Percentiles rank a stretch among this genome's conserved stretches.
Conservation (phyloP, 1,140 invertebrate genomes). For the Carcinoscorpius rotundicauda region DNA sequence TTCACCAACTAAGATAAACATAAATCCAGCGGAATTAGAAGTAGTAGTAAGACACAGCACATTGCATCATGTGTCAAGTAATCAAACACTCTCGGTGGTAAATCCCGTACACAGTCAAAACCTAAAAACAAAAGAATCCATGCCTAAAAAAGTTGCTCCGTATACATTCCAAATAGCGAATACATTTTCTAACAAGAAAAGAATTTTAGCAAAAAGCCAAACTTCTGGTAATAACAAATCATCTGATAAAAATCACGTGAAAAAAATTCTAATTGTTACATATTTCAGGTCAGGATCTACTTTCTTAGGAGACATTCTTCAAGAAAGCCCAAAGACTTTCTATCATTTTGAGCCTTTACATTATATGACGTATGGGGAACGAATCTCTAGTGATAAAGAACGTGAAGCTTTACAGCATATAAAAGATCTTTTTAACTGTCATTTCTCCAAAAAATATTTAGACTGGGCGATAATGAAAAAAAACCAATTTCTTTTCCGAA, state of each 20-base stretch:
- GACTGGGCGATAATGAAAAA: conserved; percentile 16
- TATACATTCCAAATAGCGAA: too few species aligned
- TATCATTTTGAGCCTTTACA: conserved; percentile 76
- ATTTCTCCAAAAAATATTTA: conserved; percentile 18
- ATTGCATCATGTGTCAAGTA: too few species aligned
- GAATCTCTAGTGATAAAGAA: conserved; percentile 11
- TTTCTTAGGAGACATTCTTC: conserved; percentile 69
- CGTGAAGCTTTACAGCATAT: conserved; percentile 17
- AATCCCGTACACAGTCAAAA: too few species aligned
- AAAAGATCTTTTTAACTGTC: conserved; percentile 14
- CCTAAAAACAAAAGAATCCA: too few species aligned
- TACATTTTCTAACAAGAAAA: too few species aligned
- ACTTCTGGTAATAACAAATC: too few species aligned
- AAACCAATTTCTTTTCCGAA: conserved; percentile 21
- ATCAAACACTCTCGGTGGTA: too few species aligned
- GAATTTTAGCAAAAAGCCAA: too few species aligned
- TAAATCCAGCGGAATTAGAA: too few species aligned
- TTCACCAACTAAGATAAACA: too few species aligned
- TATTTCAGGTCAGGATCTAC: conserved; percentile 80
- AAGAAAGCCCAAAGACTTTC: conserved; percentile 67
- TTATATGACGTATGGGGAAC: conserved; percentile 15
- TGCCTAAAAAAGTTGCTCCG: too few species aligned
- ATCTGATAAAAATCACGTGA: background rate
- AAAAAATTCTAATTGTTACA: conserved; percentile 42
- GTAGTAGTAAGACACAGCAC: too few species aligned